These are phyloP conservation scores for Phlogophora meticulosa DNA, from an alignment of 2,888 invertebrate genomes.

Conservation along the genomic window DNA sequence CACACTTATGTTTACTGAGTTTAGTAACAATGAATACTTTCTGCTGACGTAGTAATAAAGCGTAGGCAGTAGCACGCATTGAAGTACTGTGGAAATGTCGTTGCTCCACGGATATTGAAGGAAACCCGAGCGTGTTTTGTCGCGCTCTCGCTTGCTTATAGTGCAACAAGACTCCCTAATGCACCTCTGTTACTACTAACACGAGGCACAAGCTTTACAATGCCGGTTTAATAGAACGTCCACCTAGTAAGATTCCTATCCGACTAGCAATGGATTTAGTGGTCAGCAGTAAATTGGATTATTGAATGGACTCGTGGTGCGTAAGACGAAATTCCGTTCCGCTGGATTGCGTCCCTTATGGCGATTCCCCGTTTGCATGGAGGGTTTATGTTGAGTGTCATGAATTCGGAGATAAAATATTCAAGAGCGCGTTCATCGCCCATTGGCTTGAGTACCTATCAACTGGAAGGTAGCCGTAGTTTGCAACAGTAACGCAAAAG, in stretches of 20 bases:
- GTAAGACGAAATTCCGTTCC: constrained; percentile 54
- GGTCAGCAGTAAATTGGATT: constrained; percentile 9
- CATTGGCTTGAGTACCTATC: neutral
- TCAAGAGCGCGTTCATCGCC: neutral
- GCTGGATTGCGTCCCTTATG: constrained; percentile 48
- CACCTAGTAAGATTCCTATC: constrained; percentile 21
- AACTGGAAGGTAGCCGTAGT: neutral
- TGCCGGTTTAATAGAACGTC: constrained; percentile 11
- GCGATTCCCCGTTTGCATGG: constrained; percentile 7
- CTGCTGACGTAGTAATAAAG: constrained; percentile 27
- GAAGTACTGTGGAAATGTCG: constrained; percentile 44
- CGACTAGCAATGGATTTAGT: constrained; percentile 40
- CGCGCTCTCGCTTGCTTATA: constrained; percentile 48
- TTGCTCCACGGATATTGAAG: constrained; percentile 57
- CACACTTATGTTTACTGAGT: too few species aligned
- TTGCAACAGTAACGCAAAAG: neutral
- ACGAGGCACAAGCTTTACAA: constrained; percentile 23
- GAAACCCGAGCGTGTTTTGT: constrained; percentile 68
- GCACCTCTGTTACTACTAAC: constrained; percentile 7
- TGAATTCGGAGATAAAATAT: constrained; percentile 3
- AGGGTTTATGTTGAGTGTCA: neutral
- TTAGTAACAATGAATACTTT: constrained; percentile 23
- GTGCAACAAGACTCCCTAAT: constrained; percentile 48
- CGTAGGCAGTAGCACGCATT: constrained; percentile 32
- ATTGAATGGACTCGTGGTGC: constrained; percentile 22